These are phyloP conservation scores for Sapayoa aenigma DNA, from an alignment of 2,113 vertebrate species.

Conservation along the genomic window DNA sequence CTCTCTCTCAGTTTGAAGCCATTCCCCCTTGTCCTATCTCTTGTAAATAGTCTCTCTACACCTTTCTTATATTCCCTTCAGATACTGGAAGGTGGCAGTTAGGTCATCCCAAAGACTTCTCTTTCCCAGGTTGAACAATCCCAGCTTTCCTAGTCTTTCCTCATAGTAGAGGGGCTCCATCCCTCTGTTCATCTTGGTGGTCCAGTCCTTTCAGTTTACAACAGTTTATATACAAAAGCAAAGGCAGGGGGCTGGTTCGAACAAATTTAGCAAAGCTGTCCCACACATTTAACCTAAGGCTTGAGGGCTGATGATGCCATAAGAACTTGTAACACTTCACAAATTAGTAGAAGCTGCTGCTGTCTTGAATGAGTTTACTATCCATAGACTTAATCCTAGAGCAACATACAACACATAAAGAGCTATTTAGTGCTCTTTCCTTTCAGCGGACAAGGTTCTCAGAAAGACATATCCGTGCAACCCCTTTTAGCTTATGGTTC, in stretches of 20 bases:
- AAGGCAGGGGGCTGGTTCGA: neutral
- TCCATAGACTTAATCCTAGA: neutral
- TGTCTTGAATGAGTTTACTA: neutral
- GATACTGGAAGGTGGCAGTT: neutral
- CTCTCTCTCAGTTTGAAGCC: neutral
- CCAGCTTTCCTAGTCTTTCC: neutral
- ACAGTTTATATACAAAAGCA: neutral
- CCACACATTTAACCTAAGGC: neutral
- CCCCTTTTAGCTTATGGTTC: neutral
- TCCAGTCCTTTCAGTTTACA: neutral
- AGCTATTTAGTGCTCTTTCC: neutral
- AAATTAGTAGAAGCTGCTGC: neutral
- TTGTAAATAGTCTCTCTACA: neutral
- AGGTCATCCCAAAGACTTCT: neutral
- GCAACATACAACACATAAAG: neutral
- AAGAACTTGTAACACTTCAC: neutral
- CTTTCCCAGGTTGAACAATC: neutral
- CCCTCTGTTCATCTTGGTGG: neutral
- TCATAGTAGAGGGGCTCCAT: neutral
- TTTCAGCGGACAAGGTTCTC: neutral
- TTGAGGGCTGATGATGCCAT: neutral
- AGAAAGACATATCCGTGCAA: neutral
- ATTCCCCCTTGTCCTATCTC: too few relatives aligned
- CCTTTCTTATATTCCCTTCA: neutral
- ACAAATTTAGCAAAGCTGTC: neutral